Evolutionary conservation across 2,888 invertebrate genomes (phyloP), one percentile per base, ranked within the genome.

Genomic region (Drosophila setosimentum): DNA sequence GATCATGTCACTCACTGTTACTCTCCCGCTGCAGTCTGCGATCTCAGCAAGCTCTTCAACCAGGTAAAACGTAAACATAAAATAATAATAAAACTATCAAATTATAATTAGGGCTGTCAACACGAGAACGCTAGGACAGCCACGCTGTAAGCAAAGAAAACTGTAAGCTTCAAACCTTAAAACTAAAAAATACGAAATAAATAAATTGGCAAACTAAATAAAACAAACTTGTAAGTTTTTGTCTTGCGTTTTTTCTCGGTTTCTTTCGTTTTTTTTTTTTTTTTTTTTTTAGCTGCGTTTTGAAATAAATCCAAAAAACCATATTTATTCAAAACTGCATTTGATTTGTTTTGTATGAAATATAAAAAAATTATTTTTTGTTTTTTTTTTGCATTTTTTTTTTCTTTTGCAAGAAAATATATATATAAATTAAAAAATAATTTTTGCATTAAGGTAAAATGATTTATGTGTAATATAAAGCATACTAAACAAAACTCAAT

Each of bases 271-370:
- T 68, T 54, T 68, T 53, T 61, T 64, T 40, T 54, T 74, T 68
- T 65, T 79, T 83, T 66, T 57, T 74, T 86, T 89, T 86, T 72
- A 61, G 68, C 59, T 86, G 91, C 89, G 89, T 90, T 91, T 91
- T 92, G 92, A 91, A 84, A 91, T 92, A 91, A 91, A 92, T 91
- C 89, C 89, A 91, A 91, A 91, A 91, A 92, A 92, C 76, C 89
- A 91, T 91, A 92, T 92, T 92, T 92, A 92, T 92, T 92, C 92
- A 92, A 92, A 92, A 91, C 91, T 87, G 78, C 88, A 83, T 73
- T 69, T 78, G 48, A 59, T 61, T 53, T 60, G 35, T 45, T 63
- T 70, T 76, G 49, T 82, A 67, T 76, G 45, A 24, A 24, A 42
- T 84, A 70, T 78, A 81, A 73, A 77, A 67, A 81, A 80, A 80